phyloP scores from a whole-genome alignment of 30 jellyfish, hydroid and myxozoan species.

The Hydractinia echinata region DNA sequence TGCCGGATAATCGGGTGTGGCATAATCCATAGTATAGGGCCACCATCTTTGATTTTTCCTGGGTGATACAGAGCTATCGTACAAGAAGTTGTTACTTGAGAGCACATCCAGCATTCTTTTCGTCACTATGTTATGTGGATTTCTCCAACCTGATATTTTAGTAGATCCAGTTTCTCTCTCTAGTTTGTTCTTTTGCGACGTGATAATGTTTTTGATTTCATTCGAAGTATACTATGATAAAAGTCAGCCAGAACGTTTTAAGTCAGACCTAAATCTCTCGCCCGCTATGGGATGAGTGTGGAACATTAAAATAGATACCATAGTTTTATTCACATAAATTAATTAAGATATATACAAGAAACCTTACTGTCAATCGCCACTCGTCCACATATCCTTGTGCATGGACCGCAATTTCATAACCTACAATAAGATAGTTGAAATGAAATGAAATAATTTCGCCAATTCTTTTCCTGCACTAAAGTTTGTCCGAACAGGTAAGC shows the following conservation, averaged over 20 bases:
- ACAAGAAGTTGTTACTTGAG: constrained; percentile 19
- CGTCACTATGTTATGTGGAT: constrained; percentile 64
- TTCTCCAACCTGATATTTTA: constrained; percentile 54
- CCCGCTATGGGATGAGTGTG: too few species aligned
- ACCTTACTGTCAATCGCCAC: too few species aligned
- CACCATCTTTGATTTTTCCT: constrained; percentile 42
- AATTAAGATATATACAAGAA: too few species aligned
- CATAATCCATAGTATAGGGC: constrained; percentile 82
- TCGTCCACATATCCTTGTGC: too few species aligned
- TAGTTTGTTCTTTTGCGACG: constrained; percentile 1
- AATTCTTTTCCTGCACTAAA: too few species aligned
- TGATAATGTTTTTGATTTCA: not conserved
- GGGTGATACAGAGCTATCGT: constrained; percentile 66
- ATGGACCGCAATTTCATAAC: too few species aligned
- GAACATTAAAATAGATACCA: too few species aligned
- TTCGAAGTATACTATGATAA: constrained; percentile 34
- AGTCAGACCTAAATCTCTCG: too few species aligned
- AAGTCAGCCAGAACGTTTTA: not conserved
- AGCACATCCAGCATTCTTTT: constrained; percentile 57
- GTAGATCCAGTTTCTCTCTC: not conserved
- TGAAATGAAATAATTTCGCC: too few species aligned
- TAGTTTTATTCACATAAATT: too few species aligned
- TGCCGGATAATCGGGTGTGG: constrained; percentile 48
- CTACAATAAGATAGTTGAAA: too few species aligned
- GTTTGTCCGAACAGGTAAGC: too few species aligned